Evolutionary conservation across 2,888 invertebrate species (phyloP), one percentile per base, ranked within the genome.

Genomic region (Macrosoma leucophasiata): DNA sequence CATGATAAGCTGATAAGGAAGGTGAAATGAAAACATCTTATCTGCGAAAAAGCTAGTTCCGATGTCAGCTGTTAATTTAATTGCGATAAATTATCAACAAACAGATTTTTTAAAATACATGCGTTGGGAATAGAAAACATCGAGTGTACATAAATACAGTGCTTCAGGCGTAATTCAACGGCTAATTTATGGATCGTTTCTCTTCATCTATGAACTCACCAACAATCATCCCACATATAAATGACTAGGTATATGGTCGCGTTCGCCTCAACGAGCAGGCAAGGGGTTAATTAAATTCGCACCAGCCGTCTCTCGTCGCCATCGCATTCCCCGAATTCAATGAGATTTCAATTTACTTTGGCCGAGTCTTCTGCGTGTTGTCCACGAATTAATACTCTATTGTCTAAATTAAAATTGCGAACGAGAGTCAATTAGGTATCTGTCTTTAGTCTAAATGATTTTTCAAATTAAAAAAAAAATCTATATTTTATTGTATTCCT

Each of bases 281-380:
- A 70, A 78, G 74, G 79, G 81, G 81, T 82, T 82, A 82, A 84
- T 84, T 84, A 82, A 82, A 81, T 82, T 84, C 76, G 77, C 82
- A 79, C 77, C 74, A 76, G 71, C 67, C 69, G 65, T 57, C 75
- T 71, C 73, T 71, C 78, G 71, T 68, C 68, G 68, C 67, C 68
- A 61, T 70, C 73, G 68, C 75, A 81, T 82, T 81, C 79, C 79
- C 70, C 69, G 67, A 73, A 78, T 77, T 79, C 81, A 78, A 81
- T 82, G 78, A 82, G 79, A 82, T 79, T 81, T 79, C 82, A 84
- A 82, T 82, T 82, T 77, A 79, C 72, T 77, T 78, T 78, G 72
- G 66, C 61, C 68, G 64, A 60, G 57, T 58, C 62, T 60, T 61
- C 57, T 57, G 46, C 57, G 46, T 58, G 48, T 45, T 57, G 57